Evolutionary conservation across 2,888 invertebrate genomes (phyloP).

Genomic region (Morinoia aosen): DNA sequence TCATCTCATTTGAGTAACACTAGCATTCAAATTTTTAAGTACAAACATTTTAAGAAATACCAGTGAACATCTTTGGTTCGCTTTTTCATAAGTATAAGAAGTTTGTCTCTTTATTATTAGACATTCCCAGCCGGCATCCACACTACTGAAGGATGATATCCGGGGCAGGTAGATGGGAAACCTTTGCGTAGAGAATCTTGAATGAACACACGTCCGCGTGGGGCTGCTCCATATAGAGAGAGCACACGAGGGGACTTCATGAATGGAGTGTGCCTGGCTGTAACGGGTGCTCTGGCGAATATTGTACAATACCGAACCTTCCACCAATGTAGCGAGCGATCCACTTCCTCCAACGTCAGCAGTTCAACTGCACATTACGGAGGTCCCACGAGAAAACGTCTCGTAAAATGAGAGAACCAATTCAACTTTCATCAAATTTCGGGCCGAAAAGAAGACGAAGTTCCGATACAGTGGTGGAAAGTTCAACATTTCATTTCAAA

Average conservation of each 20-base stretch:
- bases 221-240: background rate
- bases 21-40: slow-evolving; percentile 49
- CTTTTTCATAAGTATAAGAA: slow-evolving; percentile 33
- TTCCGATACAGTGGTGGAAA: slow-evolving; percentile 37
- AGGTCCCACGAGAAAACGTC: background rate
- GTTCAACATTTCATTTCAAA: slow-evolving; percentile 49
- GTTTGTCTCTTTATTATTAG: background rate
- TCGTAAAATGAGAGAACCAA: background rate
- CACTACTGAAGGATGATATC: slow-evolving; percentile 52
- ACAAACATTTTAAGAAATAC: slow-evolving; percentile 49
- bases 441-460: background rate
- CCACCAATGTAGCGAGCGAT: slow-evolving; percentile 23
- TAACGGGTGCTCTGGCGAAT: slow-evolving; percentile 51
- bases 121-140: slow-evolving; percentile 22
- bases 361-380: background rate
- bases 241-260: slow-evolving; percentile 36
- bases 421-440: slow-evolving; percentile 12
- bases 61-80: slow-evolving; percentile 50
- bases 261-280: slow-evolving; percentile 45
- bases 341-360: slow-evolving; percentile 12
- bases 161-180: background rate
- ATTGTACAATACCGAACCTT: slow-evolving; percentile 37
- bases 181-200: slow-evolving; percentile 21
- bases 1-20: slow-evolving; percentile 44
- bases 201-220: background rate